Evolutionary conservation across 53 echinoderm and acorn worm genomes (phyloP).

Genomic region (Paelopatides confundens): DNA sequence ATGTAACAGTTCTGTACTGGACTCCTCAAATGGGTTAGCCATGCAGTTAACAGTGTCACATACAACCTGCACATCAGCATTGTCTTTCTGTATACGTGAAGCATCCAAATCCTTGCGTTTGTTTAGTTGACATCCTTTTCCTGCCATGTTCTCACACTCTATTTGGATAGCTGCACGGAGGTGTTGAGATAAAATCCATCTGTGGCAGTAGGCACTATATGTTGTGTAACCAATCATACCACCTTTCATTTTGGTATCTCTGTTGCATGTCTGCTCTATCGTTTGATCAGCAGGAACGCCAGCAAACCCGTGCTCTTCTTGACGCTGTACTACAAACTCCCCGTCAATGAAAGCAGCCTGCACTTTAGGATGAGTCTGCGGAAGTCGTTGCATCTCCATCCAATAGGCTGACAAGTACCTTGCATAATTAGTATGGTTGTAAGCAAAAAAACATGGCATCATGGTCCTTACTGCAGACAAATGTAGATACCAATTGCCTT

Average conservation of each 20-base stretch:
- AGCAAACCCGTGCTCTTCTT: constrained; percentile 45
- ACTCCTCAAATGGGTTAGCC: too few species aligned
- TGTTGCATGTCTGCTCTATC: constrained; percentile 67
- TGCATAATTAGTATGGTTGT: constrained; percentile 60
- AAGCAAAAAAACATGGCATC: constrained; percentile 63
- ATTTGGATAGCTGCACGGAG: too few species aligned
- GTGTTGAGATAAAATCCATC: too few species aligned
- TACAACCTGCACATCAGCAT: too few species aligned
- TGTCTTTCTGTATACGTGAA: too few species aligned
- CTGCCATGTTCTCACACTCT: too few species aligned
- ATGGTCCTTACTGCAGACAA: constrained; percentile 28
- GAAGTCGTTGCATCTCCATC: constrained; percentile 54
- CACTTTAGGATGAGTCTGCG: constrained; percentile 12
- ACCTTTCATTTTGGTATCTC: constrained; percentile 66
- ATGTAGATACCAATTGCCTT: constrained; percentile 54
- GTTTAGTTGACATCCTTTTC: too few species aligned
- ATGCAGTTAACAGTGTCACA: too few species aligned
- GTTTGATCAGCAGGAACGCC: constrained; percentile 55
- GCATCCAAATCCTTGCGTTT: too few species aligned
- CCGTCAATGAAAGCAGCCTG: constrained; percentile 34
- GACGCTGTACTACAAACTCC: constrained; percentile 58
- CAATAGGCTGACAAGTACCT: constrained; percentile 62
- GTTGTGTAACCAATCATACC: too few species aligned
- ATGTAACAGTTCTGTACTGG: too few species aligned
- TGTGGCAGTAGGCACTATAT: too few species aligned